Base-by-base conservation (phyloP, 2,797 vertebrate genomes). In the Enteromius fasciolatus region DNA sequence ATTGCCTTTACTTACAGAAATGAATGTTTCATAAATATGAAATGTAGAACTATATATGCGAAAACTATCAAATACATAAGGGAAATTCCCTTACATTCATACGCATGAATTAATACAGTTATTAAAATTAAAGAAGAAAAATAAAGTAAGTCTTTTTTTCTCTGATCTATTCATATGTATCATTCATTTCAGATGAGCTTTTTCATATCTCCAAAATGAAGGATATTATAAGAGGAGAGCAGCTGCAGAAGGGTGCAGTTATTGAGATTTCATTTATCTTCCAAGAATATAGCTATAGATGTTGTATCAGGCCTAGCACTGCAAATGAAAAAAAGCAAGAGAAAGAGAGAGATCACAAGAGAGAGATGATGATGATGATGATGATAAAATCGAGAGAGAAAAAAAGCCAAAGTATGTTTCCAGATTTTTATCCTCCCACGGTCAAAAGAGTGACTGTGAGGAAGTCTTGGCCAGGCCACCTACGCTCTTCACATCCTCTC, bases 211-310 rank as follows among this genome's bases (percentile, higher is more conserved):
- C 14, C 23, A 41, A 67, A 82, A 81, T 78, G 78, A 82, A 82
- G 64, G 54, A 50, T 18, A 61, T 17, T 50, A 41, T 63, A 46
- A 78, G 31, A 25, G 12, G 10, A 66, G 41, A 81, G 61, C 93
- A 92, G 91, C 92, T 93, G 90, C 89, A 91, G 91, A 91, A 93
- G 90, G 12, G 5, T 66, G 90, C 92, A 92, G 90, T 92, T 92
- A 88, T 92, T 90, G 90, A 93, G 91, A 91, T 91, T 94, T 93
- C 90, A 93, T 92, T 94, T 94, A 93, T 94, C 93, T 93, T 94
- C 90, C 90, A 90, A 92, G 91, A 92, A 94, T 93, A 92, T 93
- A 93, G 92, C 93, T 91, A 92, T 92, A 93, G 92, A 93, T 90
- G 91, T 90, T 91, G 92, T 90, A 90, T 93, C 92, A 91, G 91